Conservation (phyloP, 2,797 vertebrate species). For the Petrocephalus schoutedeni region DNA sequence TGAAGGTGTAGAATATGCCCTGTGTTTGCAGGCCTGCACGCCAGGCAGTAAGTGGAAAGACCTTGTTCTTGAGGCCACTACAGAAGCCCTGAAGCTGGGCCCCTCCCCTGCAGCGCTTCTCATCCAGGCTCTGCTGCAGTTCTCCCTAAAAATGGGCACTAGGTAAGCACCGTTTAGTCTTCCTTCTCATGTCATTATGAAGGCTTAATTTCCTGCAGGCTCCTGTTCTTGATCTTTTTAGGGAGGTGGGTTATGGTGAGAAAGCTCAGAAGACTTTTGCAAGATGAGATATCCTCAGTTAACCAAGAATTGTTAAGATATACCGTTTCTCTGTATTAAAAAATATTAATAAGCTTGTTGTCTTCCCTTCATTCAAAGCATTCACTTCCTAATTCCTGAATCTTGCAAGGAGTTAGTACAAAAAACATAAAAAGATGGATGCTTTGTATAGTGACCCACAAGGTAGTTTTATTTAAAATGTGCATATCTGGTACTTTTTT, state of each 20-base stretch:
- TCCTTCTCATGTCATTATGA: not conserved
- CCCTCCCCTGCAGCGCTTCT: constrained; percentile 75
- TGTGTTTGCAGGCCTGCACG: constrained; percentile 61
- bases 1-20: not conserved
- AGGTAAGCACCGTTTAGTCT: constrained; percentile 58
- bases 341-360: not conserved
- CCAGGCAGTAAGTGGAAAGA: constrained; percentile 76
- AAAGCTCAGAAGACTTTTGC: not conserved
- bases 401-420: not conserved
- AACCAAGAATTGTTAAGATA: not conserved
- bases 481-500: not conserved
- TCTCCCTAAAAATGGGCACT: constrained; percentile 72
- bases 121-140: constrained; percentile 85
- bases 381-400: not conserved
- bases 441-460: not conserved
- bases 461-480: not conserved
- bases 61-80: constrained; percentile 81
- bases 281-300: not conserved
- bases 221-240: not conserved
- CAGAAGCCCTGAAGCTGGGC: constrained; percentile 80
- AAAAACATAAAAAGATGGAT: not conserved
- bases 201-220: not conserved
- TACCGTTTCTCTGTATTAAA: not conserved
- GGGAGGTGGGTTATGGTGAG: not conserved
- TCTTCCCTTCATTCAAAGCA: not conserved